Base-by-base conservation (phyloP, 2,113 vertebrate genomes). In the Paradoxurus hermaphroditus region DNA sequence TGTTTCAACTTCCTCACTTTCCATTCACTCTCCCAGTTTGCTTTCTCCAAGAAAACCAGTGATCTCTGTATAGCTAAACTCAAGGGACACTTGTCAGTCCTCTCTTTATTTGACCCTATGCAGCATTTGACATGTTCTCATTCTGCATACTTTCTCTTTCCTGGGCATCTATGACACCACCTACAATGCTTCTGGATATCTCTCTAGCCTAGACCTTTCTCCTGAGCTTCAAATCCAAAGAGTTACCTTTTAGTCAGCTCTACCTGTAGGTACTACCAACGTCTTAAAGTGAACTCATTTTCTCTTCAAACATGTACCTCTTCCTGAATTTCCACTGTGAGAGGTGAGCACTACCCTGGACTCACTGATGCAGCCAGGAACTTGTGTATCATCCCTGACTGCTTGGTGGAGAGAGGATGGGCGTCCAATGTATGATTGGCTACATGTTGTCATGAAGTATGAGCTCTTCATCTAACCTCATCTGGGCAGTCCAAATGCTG, bases 221-320 rank as follows among this genome's bases (percentile, higher is more conserved):
- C 72, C 85, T 86, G 86, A 83, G 59, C n/a, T 68, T 84, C 67
- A 81, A n/a, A 92, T 39, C 19, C 79, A 77, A 27, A 67, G 65
- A 44, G 29, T 29, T 39, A 46, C 16, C 18, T 56, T 78, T 62
- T 39, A 72, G 25, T 5, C 75, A 49, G 53, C 29, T 31, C 51
- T 7, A 16, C 65, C 56, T n/a, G 5, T 25, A 59, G 8, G 53
- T 93, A 90, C 86, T 82, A 73, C 10, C 36, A 41, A 23, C 39
- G 91, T 86, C 67, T 86, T 82, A 92, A 91, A 87, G 41, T 59
- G 39, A 94, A 59, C 25, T 94, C 21, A 90, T 75, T 78, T 70
- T 34, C 36, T 95, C 77, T 89, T 94, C 44, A 34, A 51, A 72
- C 34, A 23, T 34, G 2, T 44, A 59, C 41, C 5, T 81, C 46